Evolutionary conservation across 1,140 invertebrate species (phyloP).

Genomic region (Maconellicoccus hirsutus): DNA sequence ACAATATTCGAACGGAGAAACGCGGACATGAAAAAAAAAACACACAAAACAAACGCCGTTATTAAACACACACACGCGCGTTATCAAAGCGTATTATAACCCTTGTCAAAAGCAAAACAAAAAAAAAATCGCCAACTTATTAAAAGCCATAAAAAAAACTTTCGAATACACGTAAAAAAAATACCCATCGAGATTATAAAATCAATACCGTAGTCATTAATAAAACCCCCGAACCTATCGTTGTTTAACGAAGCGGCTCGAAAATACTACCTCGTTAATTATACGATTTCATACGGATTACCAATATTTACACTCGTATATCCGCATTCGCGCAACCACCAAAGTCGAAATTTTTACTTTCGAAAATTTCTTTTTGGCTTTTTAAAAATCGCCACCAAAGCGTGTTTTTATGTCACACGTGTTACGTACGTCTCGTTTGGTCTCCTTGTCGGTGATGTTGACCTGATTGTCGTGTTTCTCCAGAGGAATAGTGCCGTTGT

Average conservation of each 20-base stretch:
- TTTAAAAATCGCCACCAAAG: too few species aligned
- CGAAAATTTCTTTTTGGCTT: too few species aligned
- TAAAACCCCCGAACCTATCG: not conserved
- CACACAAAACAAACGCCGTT: not conserved
- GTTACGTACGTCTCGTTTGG: too few species aligned
- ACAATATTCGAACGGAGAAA: not conserved
- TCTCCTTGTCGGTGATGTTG: too few species aligned
- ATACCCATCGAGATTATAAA: not conserved
- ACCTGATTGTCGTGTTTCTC: not conserved
- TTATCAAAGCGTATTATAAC: not conserved
- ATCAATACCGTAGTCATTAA: not conserved
- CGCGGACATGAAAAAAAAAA: not conserved
- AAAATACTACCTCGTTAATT: too few species aligned
- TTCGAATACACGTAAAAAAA: too few species aligned
- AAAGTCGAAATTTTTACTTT: too few species aligned
- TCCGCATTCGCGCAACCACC: too few species aligned
- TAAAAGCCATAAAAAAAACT: not conserved
- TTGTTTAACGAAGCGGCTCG: too few species aligned
- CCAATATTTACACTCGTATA: too few species aligned
- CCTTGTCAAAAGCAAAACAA: not conserved
- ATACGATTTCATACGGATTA: too few species aligned
- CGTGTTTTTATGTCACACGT: too few species aligned
- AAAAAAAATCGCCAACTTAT: not conserved
- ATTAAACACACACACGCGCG: not conserved
- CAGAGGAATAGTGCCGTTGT: slow-evolving; percentile 47